Evolutionary conservation across 2,113 vertebrate species (phyloP).

Genomic region (Oreochromis niloticus): DNA sequence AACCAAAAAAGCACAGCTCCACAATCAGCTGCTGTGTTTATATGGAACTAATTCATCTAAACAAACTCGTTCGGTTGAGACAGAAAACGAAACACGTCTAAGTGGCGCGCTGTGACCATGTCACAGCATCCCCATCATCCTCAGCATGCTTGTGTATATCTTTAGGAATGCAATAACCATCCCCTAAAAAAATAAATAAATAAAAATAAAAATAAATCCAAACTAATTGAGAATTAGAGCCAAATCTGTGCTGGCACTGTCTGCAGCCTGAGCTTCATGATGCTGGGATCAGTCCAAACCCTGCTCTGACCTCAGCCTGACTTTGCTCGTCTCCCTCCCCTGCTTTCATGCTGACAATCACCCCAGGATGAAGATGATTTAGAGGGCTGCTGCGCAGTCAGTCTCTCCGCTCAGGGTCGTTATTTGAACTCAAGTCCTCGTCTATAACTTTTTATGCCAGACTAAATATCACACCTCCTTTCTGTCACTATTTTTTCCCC

Average conservation of each 20-base stretch:
- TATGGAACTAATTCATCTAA: slow-evolving; percentile 36
- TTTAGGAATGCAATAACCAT: slow-evolving; percentile 37
- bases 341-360: slow-evolving; percentile 31
- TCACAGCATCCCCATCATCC: slow-evolving; percentile 26
- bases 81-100: slow-evolving; percentile 50
- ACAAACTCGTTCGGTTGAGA: slow-evolving; percentile 43
- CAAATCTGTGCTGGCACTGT: slow-evolving; percentile 28
- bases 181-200: neutral
- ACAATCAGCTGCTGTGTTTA: slow-evolving; percentile 53
- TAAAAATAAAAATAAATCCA: neutral
- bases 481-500: neutral
- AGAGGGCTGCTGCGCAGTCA: neutral
- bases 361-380: neutral
- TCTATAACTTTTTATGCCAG: slow-evolving; percentile 28
- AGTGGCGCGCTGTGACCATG: slow-evolving; percentile 28
- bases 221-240: slow-evolving; percentile 15
- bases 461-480: slow-evolving; percentile 15
- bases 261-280: slow-evolving; percentile 4
- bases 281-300: slow-evolving; percentile 22
- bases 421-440: slow-evolving; percentile 40
- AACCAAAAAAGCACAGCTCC: slow-evolving; percentile 26
- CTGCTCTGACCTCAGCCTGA: slow-evolving; percentile 47
- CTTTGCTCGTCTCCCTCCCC: slow-evolving; percentile 23
- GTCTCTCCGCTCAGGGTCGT: neutral
- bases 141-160: slow-evolving; percentile 26